A percentile compares a stretch with the other conserved stretches of the same genome.
These are phyloP conservation scores for Uropsilus gracilis DNA, from an alignment of 2,113 vertebrate genomes.

Conservation along the genomic window DNA sequence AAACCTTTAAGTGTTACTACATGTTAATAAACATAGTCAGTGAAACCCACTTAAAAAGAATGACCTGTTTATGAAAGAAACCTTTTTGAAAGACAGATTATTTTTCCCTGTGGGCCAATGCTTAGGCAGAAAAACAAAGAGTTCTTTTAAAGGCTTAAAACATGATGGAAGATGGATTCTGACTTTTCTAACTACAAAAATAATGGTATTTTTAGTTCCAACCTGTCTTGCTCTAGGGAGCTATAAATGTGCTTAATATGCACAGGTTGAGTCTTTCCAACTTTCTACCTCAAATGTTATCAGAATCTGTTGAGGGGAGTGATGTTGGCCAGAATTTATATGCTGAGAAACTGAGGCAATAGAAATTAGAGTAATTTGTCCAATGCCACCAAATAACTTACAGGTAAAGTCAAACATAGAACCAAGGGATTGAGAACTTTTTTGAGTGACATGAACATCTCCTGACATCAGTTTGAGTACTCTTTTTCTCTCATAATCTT, in stretches of 20 bases:
- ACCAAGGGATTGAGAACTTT: background rate
- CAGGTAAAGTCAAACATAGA: background rate
- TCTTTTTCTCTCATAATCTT: background rate
- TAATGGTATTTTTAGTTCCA: slow-evolving; percentile 61
- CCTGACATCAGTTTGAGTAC: background rate
- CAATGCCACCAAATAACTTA: background rate
- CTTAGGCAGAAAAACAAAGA: slow-evolving; percentile 67
- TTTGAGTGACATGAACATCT: background rate
- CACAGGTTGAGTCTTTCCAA: background rate
- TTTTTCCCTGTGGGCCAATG: slow-evolving; percentile 56
- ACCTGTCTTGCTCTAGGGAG: slow-evolving; percentile 47
- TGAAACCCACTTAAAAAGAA: slow-evolving; percentile 78
- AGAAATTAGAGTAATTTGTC: background rate
- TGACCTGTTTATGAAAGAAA: slow-evolving; percentile 79
- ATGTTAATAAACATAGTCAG: slow-evolving; percentile 72
- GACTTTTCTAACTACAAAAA: slow-evolving; percentile 67
- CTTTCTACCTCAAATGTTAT: background rate
- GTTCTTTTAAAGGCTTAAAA: slow-evolving; percentile 68
- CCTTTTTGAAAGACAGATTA: slow-evolving; percentile 74
- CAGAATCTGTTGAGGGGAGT: background rate
- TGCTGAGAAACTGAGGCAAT: background rate
- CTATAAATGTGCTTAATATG: slow-evolving; percentile 46
- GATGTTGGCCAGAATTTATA: background rate
- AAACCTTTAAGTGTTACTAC: slow-evolving; percentile 70
- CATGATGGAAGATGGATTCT: slow-evolving; percentile 44